Percentiles rank a stretch among this genome's conserved stretches.
phyloP scores from a whole-genome alignment of 2,888 invertebrate species.

The Habrosyne pyritoides region DNA sequence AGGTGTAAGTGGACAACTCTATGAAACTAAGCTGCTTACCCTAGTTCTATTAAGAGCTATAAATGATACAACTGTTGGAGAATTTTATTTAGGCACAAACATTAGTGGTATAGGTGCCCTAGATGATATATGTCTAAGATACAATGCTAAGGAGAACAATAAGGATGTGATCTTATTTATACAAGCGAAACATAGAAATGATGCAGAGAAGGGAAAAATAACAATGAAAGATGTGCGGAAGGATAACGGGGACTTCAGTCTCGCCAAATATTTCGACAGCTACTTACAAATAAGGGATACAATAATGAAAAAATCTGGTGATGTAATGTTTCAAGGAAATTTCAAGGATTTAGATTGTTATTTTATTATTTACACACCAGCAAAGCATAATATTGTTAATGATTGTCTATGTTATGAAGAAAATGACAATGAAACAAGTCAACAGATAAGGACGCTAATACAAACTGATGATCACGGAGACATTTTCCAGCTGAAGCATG shows the following conservation, averaged over 20 bases:
- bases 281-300: slow-evolving; percentile 6
- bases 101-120: slow-evolving; percentile 11
- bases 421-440: not conserved
- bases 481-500: slow-evolving; percentile 38
- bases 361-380: slow-evolving; percentile 29
- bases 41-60: slow-evolving; percentile 8
- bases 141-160: slow-evolving; percentile 20
- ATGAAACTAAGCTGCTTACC: slow-evolving; percentile 12
- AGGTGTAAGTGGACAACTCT: slow-evolving; percentile 12
- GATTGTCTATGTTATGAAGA: not conserved
- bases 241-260: slow-evolving; percentile 33
- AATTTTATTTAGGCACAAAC: slow-evolving; percentile 16
- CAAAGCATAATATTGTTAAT: not conserved
- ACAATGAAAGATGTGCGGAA: slow-evolving; percentile 34
- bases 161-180: slow-evolving; percentile 36
- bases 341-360: slow-evolving; percentile 35
- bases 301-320: slow-evolving; percentile 16
- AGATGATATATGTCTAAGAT: slow-evolving; percentile 24
- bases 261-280: slow-evolving; percentile 6
- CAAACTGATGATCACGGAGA: slow-evolving; percentile 26
- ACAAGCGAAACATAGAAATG: slow-evolving; percentile 48
- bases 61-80: not conserved
- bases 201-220: slow-evolving; percentile 36
- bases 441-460: slow-evolving; percentile 13
- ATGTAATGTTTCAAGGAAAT: slow-evolving; percentile 39